A percentile compares a stretch with the other conserved stretches of the same genome.
phyloP scores from a whole-genome alignment of 2,113 vertebrate genomes.

The Phalacrocorax brasilianus region DNA sequence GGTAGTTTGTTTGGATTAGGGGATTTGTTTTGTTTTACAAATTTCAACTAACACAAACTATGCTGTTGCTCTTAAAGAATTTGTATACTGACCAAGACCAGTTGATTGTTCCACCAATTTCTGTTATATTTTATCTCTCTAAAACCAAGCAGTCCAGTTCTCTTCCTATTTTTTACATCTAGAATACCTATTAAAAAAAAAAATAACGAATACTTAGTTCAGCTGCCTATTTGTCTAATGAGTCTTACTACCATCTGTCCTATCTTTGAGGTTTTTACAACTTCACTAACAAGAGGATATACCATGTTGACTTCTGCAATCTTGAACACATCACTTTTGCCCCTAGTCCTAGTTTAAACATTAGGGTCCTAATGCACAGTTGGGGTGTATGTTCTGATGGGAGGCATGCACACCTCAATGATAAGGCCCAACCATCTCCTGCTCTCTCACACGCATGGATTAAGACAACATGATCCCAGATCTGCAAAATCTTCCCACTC shows the following conservation, averaged over 20 bases:
- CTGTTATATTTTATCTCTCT: not conserved
- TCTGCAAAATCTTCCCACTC: not conserved
- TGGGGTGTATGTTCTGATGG: not conserved
- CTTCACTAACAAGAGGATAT: not conserved
- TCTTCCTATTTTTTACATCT: not conserved
- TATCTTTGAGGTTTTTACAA: not conserved
- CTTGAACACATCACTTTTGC: not conserved
- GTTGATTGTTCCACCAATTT: not conserved
- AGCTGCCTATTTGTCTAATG: not conserved
- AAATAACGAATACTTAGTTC: not conserved
- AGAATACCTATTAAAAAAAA: not conserved
- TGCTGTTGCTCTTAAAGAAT: not conserved
- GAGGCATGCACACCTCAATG: not conserved
- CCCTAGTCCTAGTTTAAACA: not conserved
- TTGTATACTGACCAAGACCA: not conserved
- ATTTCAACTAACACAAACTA: not conserved
- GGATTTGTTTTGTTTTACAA: not conserved
- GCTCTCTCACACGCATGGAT: not conserved
- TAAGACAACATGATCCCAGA: not conserved
- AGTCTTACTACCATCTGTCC: not conserved
- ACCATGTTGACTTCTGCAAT: not conserved
- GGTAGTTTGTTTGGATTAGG: not conserved
- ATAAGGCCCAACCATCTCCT: not conserved
- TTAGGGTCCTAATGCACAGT: not conserved
- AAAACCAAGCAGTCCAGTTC: not conserved